Evolutionary conservation across 2,797 vertebrate species (phyloP), one percentile per base, ranked within the genome.

Genomic region (Bovichtus diacanthus): DNA sequence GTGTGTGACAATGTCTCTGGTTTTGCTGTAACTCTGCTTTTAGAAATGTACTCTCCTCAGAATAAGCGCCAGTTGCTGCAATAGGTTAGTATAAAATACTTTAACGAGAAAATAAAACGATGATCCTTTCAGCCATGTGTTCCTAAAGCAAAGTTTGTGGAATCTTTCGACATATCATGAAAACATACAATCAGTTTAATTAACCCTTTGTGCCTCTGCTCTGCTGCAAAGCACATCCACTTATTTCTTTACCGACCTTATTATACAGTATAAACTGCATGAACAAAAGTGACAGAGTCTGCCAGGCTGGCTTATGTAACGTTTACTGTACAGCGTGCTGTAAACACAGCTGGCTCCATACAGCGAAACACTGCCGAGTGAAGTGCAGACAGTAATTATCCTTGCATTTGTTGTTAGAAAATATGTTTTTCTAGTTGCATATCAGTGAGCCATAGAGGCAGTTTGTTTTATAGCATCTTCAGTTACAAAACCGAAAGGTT

Each of bases 291-390:
- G 77, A 80, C 72, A 43, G 34, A 63, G 74, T 83, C 64, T 76
- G 78, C 54, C 62, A 58, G 85, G 49, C 66, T 39, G 54, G 34
- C 75, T 87, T 85, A 83, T 65, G 84, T 81, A 90, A 90, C 77
- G 27, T 76, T 74, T n/a, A 62, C 68, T 75, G 60, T 87, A 77
- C 70, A 68, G 60, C 49, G 16, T 59, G 58, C 49, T 80, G 66
- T 82, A 77, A 90, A 86, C 81, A 84, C 87, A 90, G 84, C 84
- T 88, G 85, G 71, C 54, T 82, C 64, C 21, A 74, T 81, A 64
- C 27, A 62, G 62, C 15, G 5, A 72, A 72, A 67, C 70, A 39
- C 61, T 67, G 79, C 82, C 72, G 70, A 82, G 61, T 31, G 50
- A 79, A 80, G 74, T 69, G 29, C 77, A 86, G 69, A 60, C 47